Conservation (phyloP, 2,888 invertebrate genomes). For the Limnephilus rhombicus region DNA sequence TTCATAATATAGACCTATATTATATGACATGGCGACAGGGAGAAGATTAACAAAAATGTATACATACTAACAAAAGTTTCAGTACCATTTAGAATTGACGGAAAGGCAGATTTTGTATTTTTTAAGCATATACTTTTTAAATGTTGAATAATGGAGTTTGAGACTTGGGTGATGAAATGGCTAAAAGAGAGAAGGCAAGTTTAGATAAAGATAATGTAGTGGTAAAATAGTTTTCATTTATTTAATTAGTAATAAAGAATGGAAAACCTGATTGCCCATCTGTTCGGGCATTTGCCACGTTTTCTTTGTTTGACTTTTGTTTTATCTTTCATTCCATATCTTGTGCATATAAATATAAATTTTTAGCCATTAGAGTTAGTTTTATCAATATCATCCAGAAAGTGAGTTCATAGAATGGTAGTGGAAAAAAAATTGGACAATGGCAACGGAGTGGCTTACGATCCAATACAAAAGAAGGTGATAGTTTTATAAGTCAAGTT, state of each 20-base stretch:
- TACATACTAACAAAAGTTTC: too few relatives aligned
- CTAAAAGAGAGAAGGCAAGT: neutral
- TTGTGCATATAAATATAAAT: conserved; percentile 10
- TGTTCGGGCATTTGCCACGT: neutral
- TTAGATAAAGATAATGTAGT: neutral
- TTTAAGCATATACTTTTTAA: neutral
- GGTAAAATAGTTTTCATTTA: neutral
- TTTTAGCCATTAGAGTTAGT: neutral
- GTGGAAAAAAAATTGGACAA: conserved; percentile 30
- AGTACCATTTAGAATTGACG: too few relatives aligned
- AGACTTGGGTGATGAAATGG: neutral
- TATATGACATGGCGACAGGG: too few relatives aligned
- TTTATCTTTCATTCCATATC: conserved; percentile 17
- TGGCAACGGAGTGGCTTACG: conserved; percentile 47
- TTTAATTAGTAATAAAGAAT: neutral
- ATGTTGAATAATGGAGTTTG: neutral
- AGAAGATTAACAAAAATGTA: too few relatives aligned
- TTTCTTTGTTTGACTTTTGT: neutral
- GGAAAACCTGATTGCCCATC: neutral
- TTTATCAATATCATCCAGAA: neutral
- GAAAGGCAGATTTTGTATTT: too few relatives aligned
- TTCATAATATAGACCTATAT: too few relatives aligned
- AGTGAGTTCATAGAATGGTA: conserved; percentile 11
- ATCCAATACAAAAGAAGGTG: conserved; percentile 57
- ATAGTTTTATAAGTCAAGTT: conserved; percentile 4